Evolutionary conservation across 1,140 invertebrate genomes (phyloP).

Genomic region (Drosophila neocordata): DNA sequence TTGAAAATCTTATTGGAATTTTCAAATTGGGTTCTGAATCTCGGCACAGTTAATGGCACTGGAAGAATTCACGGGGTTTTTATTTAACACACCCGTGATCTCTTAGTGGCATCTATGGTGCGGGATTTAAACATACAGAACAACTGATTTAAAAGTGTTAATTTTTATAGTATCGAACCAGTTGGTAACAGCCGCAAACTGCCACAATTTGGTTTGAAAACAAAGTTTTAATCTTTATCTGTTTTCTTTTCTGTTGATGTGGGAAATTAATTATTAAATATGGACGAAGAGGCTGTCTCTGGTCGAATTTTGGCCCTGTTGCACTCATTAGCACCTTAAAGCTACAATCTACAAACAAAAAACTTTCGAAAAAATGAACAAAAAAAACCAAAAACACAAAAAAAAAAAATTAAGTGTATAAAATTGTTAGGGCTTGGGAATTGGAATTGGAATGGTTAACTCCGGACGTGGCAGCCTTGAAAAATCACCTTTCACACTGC

Average conservation of each 20-base stretch:
- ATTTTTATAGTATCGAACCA: slow-evolving; percentile 2
- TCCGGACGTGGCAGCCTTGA: slow-evolving; percentile 76
- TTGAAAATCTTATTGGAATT: not conserved
- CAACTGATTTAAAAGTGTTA: slow-evolving; percentile 6
- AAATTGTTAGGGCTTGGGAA: slow-evolving; percentile 23
- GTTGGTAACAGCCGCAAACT: slow-evolving; percentile 48
- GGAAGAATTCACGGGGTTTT: slow-evolving; percentile 83
- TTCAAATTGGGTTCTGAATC: slow-evolving; percentile 46
- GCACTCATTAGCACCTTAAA: slow-evolving; percentile 61
- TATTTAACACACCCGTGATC: slow-evolving; percentile 82
- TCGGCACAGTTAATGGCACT: slow-evolving; percentile 84
- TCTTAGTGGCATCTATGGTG: slow-evolving; percentile 84
- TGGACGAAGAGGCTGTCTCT: not conserved
- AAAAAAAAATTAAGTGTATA: slow-evolving; percentile 23
- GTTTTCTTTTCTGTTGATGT: slow-evolving; percentile 12
- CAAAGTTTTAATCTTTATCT: slow-evolving; percentile 1
- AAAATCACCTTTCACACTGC: slow-evolving; percentile 81
- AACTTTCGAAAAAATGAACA: slow-evolving; percentile 47
- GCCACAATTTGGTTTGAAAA: slow-evolving; percentile 54
- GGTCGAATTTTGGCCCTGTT: not conserved
- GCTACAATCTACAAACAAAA: slow-evolving; percentile 60
- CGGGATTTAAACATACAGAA: slow-evolving; percentile 58
- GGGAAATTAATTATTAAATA: slow-evolving; percentile 56
- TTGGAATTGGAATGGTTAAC: slow-evolving; percentile 19
- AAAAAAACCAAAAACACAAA: slow-evolving; percentile 1